Evolutionary conservation across 2,888 invertebrate species (phyloP).

Genomic region (Sphaerophoria taeniata): DNA sequence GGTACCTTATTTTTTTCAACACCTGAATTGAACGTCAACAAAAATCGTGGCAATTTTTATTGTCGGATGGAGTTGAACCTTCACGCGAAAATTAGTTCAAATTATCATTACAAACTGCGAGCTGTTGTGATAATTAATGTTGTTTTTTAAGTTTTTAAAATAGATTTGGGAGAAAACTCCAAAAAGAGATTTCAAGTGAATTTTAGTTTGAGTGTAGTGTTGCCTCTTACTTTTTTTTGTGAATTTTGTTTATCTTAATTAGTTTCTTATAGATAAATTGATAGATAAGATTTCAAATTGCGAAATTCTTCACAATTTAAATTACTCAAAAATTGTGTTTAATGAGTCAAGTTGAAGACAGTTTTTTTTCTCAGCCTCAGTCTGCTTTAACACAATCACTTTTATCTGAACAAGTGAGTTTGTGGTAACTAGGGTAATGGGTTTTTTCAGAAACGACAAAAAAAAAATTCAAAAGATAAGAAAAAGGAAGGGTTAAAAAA

Average conservation of each 20-base stretch:
- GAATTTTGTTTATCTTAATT: background rate
- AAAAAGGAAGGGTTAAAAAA: no score
- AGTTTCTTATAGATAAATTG: background rate
- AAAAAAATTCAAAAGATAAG: no score
- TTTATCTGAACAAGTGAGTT: constrained; percentile 19
- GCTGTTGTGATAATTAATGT: constrained; percentile 22
- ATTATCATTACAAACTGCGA: constrained; percentile 7
- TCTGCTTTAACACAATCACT: background rate
- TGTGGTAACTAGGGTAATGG: background rate
- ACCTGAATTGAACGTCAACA: constrained; percentile 32
- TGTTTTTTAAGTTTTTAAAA: background rate
- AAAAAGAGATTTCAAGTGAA: background rate
- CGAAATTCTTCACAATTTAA: constrained; percentile 4
- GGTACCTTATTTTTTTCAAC: background rate
- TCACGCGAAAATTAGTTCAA: constrained; percentile 33
- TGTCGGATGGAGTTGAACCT: constrained; percentile 15
- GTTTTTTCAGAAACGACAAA: no score
- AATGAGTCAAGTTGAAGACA: no score
- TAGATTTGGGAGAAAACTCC: background rate
- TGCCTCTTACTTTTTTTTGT: constrained; percentile 24
- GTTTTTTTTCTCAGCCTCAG: no score
- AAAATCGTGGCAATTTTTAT: constrained; percentile 32
- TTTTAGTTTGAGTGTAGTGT: background rate
- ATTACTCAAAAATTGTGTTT: background rate
- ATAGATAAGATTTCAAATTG: background rate